Percentiles rank a stretch among this genome's conserved stretches.
phyloP scores from a whole-genome alignment of 2,888 invertebrate species.

The Liodrosophila aerea region DNA sequence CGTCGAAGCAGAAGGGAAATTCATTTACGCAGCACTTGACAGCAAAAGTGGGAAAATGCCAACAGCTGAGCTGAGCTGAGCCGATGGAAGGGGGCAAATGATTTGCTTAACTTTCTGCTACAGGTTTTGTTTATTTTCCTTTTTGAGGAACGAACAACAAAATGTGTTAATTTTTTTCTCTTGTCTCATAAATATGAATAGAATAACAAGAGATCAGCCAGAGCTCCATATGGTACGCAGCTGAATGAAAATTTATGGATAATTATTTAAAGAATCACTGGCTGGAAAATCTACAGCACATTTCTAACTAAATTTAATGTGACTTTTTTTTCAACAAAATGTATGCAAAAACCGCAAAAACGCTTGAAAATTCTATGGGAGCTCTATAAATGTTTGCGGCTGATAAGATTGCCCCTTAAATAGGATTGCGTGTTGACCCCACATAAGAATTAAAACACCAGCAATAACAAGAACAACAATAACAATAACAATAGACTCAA shows the following conservation, averaged over 20 bases:
- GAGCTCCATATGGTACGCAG: constrained; percentile 42
- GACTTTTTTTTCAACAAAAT: too few relatives aligned
- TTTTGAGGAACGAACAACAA: not conserved
- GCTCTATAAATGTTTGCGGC: constrained; percentile 15
- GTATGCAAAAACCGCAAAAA: constrained; percentile 3
- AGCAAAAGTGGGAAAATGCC: constrained; percentile 17
- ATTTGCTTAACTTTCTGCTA: too few relatives aligned
- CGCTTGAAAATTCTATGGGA: constrained; percentile 7
- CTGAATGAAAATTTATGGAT: constrained; percentile 6
- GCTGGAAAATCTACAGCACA: not conserved
- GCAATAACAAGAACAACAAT: constrained; percentile 23
- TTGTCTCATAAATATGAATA: constrained; percentile 43
- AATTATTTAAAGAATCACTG: not conserved
- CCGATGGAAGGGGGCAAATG: not conserved
- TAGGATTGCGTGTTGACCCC: constrained; percentile 57
- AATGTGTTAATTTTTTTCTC: constrained; percentile 37
- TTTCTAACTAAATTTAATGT: too few relatives aligned
- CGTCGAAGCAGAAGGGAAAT: constrained; percentile 21
- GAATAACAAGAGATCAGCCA: not conserved
- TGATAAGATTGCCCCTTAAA: constrained; percentile 28
- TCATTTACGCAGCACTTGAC: constrained; percentile 53
- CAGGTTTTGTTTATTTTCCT: too few relatives aligned
- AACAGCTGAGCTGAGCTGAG: constrained; percentile 15
- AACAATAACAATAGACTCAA: constrained; percentile 20
- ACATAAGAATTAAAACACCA: constrained; percentile 47